Evolutionary conservation across 2,797 vertebrate species (phyloP), one percentile per base, ranked within the genome.

Genomic region (Hozukius guyotensis): DNA sequence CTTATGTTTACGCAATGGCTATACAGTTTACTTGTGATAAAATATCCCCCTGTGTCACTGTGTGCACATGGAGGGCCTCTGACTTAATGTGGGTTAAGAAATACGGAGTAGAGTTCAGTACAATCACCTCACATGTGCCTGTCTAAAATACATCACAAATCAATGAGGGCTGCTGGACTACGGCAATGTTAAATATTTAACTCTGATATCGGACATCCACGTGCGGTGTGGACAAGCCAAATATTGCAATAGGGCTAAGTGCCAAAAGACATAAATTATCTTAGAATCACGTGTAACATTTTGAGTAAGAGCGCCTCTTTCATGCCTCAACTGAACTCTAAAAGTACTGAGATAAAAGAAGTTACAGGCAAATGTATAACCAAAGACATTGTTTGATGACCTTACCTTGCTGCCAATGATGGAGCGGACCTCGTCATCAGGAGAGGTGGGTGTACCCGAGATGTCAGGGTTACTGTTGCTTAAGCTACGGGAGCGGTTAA

Each of bases 391-490:
- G 7, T 14, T 14, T 38, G 55, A 64, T 12, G 31, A 75, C 52
- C 86, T 68, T 96, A 99, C 99, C 97, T 99, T 99, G 90, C 96
- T 98, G 89, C 97, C 97, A 3, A 99, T 99, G 93, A 99, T 99
- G 11, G 97, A 95, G 73, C 98, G 97, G 55, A 99, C 99, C 95
- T 99, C 99, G 27, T 99, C 98, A 0, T 99, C 99, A 0, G 99
- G 98, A 0, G 98, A 99, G 0, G 98, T 98, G 66, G 99, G 99
- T 0, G 99, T 99, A 57, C 98, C 98, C 0, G 98, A 98, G 87
- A 99, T 99, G 88, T 99, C 98, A 5, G 99, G 99, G 92, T 99
- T 99, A 84, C 99, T 99, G 95, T 99, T 99, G 95, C 98, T 99
- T 86, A 99, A 98, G 95, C 98, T 99, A 75, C 98, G 97, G 5